phyloP scores from a whole-genome alignment of 2,888 invertebrate genomes.

The Caprella mutica region DNA sequence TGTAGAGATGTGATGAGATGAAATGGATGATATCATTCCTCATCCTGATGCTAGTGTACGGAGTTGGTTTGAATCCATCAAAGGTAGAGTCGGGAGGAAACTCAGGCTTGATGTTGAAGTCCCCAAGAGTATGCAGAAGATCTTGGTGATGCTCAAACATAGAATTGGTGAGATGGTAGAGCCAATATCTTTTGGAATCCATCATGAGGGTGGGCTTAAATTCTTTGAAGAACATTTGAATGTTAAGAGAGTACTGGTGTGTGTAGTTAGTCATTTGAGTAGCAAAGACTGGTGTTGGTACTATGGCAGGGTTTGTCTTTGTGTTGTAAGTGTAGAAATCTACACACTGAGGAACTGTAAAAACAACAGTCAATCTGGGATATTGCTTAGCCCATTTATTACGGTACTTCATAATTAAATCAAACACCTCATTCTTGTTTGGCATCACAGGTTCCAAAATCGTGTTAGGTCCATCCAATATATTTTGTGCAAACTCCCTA shows the following conservation, averaged over 20 bases:
- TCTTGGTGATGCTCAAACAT: neutral
- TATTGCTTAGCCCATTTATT: neutral
- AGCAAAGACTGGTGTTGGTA: neutral
- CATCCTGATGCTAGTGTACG: neutral
- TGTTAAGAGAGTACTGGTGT: conserved; percentile 7
- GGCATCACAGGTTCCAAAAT: conserved; percentile 6
- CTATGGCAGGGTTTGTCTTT: neutral
- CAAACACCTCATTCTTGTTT: conserved; percentile 4
- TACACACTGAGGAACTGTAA: conserved; percentile 1
- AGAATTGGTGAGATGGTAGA: conserved; percentile 8
- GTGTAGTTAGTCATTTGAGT: conserved; percentile 7
- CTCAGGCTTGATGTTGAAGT: conserved; percentile 1
- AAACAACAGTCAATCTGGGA: neutral
- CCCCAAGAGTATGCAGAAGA: neutral
- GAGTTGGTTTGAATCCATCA: conserved; percentile 7
- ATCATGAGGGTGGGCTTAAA: neutral
- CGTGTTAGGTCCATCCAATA: conserved; percentile 1
- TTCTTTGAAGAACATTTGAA: neutral
- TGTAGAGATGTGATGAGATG: neutral
- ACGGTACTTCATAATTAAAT: neutral
- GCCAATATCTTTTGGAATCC: neutral
- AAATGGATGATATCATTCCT: neutral
- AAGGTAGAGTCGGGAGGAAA: neutral
- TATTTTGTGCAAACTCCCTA: conserved; percentile 7
- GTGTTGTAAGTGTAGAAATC: conserved; percentile 6